Conservation (phyloP, 2,797 vertebrate genomes). For the Gorsachius magnificus region DNA sequence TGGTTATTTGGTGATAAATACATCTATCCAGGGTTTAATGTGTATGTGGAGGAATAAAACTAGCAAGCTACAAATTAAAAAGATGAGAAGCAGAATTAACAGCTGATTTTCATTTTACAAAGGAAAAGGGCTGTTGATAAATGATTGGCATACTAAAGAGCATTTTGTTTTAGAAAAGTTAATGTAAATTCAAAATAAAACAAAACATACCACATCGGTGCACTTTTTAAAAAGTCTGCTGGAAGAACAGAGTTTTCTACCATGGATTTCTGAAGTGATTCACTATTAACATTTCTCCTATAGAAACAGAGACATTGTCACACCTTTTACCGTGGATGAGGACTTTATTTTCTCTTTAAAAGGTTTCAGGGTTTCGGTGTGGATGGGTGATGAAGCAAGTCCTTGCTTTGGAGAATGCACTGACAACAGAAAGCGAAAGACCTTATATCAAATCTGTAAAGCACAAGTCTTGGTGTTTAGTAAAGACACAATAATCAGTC, state of each 20-base stretch:
- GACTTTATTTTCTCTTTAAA: conserved; percentile 6
- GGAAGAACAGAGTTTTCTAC: conserved; percentile 59
- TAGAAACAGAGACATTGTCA: conserved; percentile 49
- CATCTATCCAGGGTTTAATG: conserved; percentile 5
- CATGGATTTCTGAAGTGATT: conserved; percentile 30
- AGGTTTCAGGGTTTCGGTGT: neutral
- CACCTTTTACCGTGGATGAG: conserved; percentile 23
- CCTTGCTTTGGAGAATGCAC: conserved; percentile 8
- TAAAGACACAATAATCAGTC: neutral
- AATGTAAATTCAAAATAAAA: conserved; percentile 15
- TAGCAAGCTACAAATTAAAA: conserved; percentile 48
- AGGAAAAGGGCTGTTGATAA: neutral
- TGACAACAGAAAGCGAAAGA: conserved; percentile 6
- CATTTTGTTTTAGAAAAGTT: conserved; percentile 35
- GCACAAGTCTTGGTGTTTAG: conserved; percentile 7
- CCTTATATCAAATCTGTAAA: conserved; percentile 24
- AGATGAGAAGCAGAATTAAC: conserved; percentile 7
- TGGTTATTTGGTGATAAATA: conserved; percentile 29
- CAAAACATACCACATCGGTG: neutral
- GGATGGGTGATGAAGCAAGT: neutral
- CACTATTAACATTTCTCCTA: conserved; percentile 30
- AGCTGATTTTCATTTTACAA: neutral
- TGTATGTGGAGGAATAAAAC: neutral
- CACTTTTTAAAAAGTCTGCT: conserved; percentile 2
- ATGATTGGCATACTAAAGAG: conserved; percentile 29